Conservation (phyloP, 30 jellyfish, hydroid and myxozoan species). For the Turritopsis rubra region DNA sequence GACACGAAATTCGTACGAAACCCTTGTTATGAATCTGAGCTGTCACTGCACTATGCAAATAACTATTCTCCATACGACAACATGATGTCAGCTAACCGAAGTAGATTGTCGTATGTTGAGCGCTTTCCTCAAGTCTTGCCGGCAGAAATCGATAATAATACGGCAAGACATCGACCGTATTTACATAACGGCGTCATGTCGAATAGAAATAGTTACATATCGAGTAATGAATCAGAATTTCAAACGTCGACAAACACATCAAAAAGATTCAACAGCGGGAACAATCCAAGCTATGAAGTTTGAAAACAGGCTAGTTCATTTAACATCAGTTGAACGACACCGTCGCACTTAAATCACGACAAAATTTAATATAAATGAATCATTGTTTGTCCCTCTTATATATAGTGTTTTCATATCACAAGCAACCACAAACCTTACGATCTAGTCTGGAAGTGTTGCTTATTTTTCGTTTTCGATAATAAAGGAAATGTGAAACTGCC, state of each 20-base stretch:
- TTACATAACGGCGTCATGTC: background rate
- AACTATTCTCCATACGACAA: conserved; percentile 12
- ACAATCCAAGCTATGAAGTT: background rate
- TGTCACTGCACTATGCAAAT: conserved; percentile 3
- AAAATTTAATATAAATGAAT: no score
- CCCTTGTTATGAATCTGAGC: conserved; percentile 6
- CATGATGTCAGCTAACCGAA: conserved; percentile 6
- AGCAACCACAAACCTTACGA: no score
- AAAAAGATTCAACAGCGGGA: background rate
- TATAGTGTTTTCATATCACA: no score
- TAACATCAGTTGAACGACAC: background rate
- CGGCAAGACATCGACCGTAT: background rate
- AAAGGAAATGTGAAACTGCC: no score
- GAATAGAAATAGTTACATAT: background rate
- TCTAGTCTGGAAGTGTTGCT: no score
- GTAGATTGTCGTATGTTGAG: conserved; percentile 1
- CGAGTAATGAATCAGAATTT: background rate
- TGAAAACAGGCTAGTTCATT: background rate
- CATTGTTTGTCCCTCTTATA: no score
- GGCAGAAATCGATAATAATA: background rate
- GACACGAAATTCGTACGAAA: background rate
- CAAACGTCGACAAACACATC: background rate
- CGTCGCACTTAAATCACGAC: background rate
- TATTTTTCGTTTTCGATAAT: no score
- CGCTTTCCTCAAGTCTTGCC: background rate